A percentile compares a stretch with the other conserved stretches of the same genome.
Evolutionary conservation across 1,140 invertebrate genomes (phyloP).

Genomic region (Dreissena rostriformis): DNA sequence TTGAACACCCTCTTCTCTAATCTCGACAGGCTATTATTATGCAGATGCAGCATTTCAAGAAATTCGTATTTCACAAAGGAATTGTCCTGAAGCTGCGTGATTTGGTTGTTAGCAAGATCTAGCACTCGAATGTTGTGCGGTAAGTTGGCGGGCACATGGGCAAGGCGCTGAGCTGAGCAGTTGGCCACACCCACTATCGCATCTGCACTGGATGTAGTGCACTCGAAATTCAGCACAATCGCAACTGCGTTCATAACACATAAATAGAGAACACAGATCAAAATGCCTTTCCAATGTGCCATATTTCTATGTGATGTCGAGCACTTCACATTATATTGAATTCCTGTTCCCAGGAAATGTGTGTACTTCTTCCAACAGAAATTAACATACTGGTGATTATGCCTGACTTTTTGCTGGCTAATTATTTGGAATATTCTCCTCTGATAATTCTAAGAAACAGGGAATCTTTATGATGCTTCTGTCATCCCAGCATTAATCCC

Average conservation of each 20-base stretch:
- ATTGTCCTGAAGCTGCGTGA: slow-evolving; percentile 58
- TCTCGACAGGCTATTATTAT: slow-evolving; percentile 68
- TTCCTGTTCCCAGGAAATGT: too few species aligned
- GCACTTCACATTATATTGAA: too few species aligned
- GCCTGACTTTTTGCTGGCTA: too few species aligned
- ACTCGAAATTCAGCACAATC: slow-evolving; percentile 24
- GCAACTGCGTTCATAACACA: neutral
- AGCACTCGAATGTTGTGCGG: slow-evolving; percentile 67
- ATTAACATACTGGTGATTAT: too few species aligned
- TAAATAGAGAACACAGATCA: slow-evolving; percentile 9
- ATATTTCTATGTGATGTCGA: too few species aligned
- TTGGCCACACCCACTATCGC: slow-evolving; percentile 61
- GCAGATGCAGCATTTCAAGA: slow-evolving; percentile 68
- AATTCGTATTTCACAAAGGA: slow-evolving; percentile 67
- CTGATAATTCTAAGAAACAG: too few species aligned
- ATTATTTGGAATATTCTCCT: too few species aligned
- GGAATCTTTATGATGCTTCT: too few species aligned
- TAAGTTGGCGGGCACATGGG: slow-evolving; percentile 65
- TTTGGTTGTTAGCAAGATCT: slow-evolving; percentile 71
- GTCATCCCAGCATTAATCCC: too few species aligned
- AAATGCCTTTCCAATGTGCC: neutral
- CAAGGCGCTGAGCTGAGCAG: slow-evolving; percentile 64
- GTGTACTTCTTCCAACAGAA: too few species aligned
- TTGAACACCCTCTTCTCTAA: slow-evolving; percentile 67
- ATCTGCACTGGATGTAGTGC: slow-evolving; percentile 17